These are phyloP conservation scores for Tragelaphus buxtoni DNA, from an alignment of 2,113 vertebrate species.

Conservation along the genomic window DNA sequence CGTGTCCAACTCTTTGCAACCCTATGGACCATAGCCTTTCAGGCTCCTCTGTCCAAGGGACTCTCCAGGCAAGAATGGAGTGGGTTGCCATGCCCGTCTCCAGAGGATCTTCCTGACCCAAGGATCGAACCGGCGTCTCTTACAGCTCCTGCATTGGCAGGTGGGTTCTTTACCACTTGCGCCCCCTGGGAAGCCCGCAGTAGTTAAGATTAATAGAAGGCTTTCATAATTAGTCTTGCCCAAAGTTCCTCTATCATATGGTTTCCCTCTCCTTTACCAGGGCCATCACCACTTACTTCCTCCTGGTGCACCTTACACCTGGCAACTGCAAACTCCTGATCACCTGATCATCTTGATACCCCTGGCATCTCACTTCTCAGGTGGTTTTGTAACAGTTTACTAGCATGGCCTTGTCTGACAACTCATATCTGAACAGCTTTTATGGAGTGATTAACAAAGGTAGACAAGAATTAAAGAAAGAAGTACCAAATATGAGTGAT, in stretches of 20 bases:
- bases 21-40: background rate
- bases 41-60: background rate
- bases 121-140: accelerated
- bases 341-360: background rate
- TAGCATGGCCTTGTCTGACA: background rate
- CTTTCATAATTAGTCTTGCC: background rate
- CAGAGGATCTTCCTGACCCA: background rate
- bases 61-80: background rate
- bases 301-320: background rate
- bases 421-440: background rate
- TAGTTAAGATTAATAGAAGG: background rate
- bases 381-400: background rate
- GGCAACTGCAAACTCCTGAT: background rate
- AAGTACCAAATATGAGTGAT: background rate
- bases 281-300: background rate
- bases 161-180: background rate
- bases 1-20: background rate
- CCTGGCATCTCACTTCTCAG: background rate
- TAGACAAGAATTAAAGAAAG: background rate
- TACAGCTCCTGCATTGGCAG: background rate
- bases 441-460: background rate
- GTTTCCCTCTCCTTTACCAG: background rate
- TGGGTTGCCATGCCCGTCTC: background rate
- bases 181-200: background rate
- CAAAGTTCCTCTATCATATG: background rate